Percentiles rank a stretch among this genome's conserved stretches.
Conservation (phyloP, 2,113 vertebrate species). For the Microcebus murinus region DNA sequence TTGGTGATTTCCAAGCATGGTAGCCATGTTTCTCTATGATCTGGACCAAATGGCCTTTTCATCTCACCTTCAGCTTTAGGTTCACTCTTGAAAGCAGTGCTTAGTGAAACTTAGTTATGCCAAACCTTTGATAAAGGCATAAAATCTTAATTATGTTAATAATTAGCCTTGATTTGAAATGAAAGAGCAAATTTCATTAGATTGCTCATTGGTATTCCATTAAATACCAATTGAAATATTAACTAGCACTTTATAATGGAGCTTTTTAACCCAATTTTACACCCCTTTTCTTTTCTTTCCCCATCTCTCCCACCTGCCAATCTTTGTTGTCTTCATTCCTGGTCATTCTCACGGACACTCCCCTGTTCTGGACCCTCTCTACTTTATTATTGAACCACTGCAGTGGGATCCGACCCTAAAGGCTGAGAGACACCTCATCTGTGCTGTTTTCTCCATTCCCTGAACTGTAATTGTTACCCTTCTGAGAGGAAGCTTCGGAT, state of each 20-base stretch:
- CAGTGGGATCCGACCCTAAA: not conserved
- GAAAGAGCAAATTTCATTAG: not conserved
- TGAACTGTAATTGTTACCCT: not conserved
- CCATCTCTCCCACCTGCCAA: not conserved
- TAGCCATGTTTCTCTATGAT: not conserved
- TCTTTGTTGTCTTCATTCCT: not conserved
- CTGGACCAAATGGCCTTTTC: not conserved
- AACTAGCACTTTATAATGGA: not conserved
- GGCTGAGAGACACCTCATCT: not conserved
- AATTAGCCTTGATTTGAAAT: slow-evolving; percentile 27
- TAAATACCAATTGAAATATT: not conserved
- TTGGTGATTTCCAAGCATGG: not conserved
- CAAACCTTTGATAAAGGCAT: not conserved
- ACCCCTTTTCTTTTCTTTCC: not conserved
- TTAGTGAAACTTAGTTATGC: not conserved
- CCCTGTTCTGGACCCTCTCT: not conserved
- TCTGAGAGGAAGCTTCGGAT: not conserved
- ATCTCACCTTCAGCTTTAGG: not conserved
- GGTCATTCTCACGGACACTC: not conserved
- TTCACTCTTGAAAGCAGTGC: not conserved
- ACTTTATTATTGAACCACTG: not conserved
- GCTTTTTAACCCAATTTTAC: not conserved
- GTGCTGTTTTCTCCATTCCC: not conserved
- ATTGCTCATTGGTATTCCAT: not conserved
- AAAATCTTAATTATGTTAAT: not conserved